These are phyloP conservation scores for Sapayoa aenigma DNA, from an alignment of 2,113 vertebrate species.

Conservation along the genomic window DNA sequence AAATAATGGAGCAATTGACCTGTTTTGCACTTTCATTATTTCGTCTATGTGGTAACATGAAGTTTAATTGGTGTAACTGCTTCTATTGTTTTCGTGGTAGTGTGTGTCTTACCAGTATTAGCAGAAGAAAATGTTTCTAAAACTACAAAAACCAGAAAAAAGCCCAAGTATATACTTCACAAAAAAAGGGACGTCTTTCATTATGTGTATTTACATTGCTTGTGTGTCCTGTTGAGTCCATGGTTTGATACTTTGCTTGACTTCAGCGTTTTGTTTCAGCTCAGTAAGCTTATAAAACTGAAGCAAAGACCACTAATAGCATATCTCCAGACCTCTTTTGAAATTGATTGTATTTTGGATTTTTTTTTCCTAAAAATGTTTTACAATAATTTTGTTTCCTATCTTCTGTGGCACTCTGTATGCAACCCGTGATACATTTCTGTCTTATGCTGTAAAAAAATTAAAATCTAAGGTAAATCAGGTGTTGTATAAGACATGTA, in stretches of 20 bases:
- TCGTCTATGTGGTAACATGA: not conserved
- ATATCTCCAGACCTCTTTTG: not conserved
- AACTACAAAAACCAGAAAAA: not conserved
- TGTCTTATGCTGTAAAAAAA: not conserved
- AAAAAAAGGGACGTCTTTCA: not conserved
- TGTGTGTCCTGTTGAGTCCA: not conserved
- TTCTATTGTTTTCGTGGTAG: not conserved
- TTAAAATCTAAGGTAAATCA: not conserved
- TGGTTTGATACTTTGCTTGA: not conserved
- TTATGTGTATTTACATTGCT: not conserved
- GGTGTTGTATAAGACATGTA: not conserved
- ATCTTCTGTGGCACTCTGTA: not conserved
- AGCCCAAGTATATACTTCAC: not conserved
- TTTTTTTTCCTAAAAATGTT: not conserved
- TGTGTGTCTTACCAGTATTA: not conserved
- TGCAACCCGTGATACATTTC: not conserved
- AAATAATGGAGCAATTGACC: not conserved
- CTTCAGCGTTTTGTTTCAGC: not conserved
- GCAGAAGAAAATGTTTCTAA: not conserved
- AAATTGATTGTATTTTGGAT: not conserved
- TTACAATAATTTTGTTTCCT: not conserved
- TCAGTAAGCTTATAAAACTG: not conserved
- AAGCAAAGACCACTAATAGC: not conserved
- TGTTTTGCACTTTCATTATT: not conserved
- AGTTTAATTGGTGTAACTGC: not conserved